Conservation (phyloP, 2,113 vertebrate species). For the Oplegnathus fasciatus region DNA sequence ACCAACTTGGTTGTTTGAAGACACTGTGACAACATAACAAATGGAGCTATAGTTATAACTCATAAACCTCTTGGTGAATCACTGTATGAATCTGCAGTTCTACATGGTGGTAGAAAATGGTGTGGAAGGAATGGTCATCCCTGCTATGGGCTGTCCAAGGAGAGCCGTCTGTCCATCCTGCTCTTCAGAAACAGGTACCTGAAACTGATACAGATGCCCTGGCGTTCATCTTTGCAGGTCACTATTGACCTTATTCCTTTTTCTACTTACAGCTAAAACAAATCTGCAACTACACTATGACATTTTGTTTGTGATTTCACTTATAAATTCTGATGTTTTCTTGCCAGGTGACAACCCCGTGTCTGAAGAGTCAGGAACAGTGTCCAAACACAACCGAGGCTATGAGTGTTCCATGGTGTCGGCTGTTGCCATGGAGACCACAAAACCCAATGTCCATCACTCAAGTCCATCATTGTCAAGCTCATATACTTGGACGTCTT, state of each 20-base stretch:
- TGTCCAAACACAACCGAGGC: slow-evolving; percentile 65
- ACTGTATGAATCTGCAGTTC: slow-evolving; percentile 78
- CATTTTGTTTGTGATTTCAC: neutral
- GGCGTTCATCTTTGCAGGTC: neutral
- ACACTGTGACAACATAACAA: neutral
- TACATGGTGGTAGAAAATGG: slow-evolving; percentile 79
- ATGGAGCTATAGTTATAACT: neutral
- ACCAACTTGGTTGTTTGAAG: neutral
- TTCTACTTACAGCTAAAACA: neutral
- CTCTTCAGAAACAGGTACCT: slow-evolving; percentile 82
- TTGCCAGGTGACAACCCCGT: slow-evolving; percentile 59
- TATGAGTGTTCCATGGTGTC: slow-evolving; percentile 62
- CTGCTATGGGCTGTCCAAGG: slow-evolving; percentile 66
- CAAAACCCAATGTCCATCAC: neutral
- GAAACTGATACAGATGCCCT: no score
- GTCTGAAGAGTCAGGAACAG: slow-evolving; percentile 51
- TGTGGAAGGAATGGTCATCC: slow-evolving; percentile 53
- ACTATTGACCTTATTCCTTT: neutral
- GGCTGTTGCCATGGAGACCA: slow-evolving; percentile 41
- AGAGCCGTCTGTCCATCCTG: slow-evolving; percentile 75
- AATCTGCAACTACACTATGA: neutral
- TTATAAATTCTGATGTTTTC: neutral
- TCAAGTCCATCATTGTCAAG: slow-evolving; percentile 42
- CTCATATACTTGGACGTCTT: slow-evolving; percentile 54
- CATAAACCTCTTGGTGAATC: accelerated